A percentile compares a stretch with the other conserved stretches of the same genome.
Conservation (phyloP, 2,797 vertebrate genomes). For the Chromobotia macracanthus region DNA sequence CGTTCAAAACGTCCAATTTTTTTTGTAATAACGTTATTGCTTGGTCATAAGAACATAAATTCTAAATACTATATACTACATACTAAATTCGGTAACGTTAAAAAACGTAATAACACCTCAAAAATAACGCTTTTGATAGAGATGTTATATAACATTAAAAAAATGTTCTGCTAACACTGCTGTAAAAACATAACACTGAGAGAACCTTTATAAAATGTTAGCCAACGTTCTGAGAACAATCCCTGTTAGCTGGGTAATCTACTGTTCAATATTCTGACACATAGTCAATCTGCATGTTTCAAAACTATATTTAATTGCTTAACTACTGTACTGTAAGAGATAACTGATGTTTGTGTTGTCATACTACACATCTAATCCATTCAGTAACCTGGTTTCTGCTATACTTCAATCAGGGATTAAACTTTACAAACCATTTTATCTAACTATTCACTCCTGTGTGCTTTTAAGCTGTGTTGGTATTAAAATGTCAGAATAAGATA, state of each 20-base stretch:
- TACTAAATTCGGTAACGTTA: no score
- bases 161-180: no score
- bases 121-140: no score
- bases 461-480: not conserved
- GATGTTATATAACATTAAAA: no score
- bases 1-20: no score
- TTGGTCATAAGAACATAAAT: no score
- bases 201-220: no score
- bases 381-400: not conserved
- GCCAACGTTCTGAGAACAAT: no score
- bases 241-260: not conserved
- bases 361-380: not conserved
- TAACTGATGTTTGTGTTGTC: not conserved
- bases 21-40: no score
- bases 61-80: no score
- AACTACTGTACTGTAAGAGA: not conserved
- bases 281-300: not conserved
- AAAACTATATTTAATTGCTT: not conserved
- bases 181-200: no score
- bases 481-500: constrained; percentile 26
- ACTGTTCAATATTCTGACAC: not conserved
- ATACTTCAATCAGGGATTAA: not conserved
- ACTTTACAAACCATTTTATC: not conserved
- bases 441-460: not conserved
- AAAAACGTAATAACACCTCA: no score